Evolutionary conservation across 1,140 invertebrate genomes (phyloP), one percentile per base, ranked within the genome.

Genomic region (Philopotamus ludificatus): DNA sequence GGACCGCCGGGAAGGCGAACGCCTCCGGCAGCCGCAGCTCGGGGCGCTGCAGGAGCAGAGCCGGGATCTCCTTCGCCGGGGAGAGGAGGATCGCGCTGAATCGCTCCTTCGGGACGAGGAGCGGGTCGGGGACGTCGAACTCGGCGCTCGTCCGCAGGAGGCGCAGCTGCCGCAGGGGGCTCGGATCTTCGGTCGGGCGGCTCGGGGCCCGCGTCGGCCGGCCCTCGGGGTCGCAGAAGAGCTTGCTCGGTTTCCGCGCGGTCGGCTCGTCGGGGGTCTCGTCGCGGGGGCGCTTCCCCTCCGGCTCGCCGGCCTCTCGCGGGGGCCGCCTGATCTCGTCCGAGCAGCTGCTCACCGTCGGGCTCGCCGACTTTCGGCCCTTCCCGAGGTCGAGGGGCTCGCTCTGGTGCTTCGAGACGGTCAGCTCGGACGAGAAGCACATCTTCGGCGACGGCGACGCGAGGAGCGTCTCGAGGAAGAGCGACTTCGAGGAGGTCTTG

Each of bases 121-220:
- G 78, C 9, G 90, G 90, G 82, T 93, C 90, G 9, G 90, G 90
- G 71, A 93, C 84, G 69, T 86, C 83, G 71, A 89, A 83, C 41
- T 85, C 85, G 1, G 85, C 81, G 67, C 86, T 87, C 39, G 82
- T 81, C 15, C 90, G 82, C n/a, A 92, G 75, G 72, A 87, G 82
- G 66, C 88, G 85, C 1, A 92, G 79, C 72, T 93, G 89, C 50
- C 84, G 85, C 4, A 90, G 74, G 1, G 90, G 87, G 74, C 86
- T 86, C 21, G 76, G 76, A 67, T 84, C 84, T 50, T 82, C 79
- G 54, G 78, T 79, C 61, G 81, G 80, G 18, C 71, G 71, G 54
- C 28, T 54, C 25, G 65, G 63, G 60, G 21, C 26, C 47, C 63
- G 63, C 55, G 72, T 51, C 76, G 73, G 8, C 70, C 68, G 66